Percentiles rank a stretch among this genome's conserved stretches.
phyloP scores from a whole-genome alignment of 2,113 vertebrate genomes.

The Pelusios castaneus region DNA sequence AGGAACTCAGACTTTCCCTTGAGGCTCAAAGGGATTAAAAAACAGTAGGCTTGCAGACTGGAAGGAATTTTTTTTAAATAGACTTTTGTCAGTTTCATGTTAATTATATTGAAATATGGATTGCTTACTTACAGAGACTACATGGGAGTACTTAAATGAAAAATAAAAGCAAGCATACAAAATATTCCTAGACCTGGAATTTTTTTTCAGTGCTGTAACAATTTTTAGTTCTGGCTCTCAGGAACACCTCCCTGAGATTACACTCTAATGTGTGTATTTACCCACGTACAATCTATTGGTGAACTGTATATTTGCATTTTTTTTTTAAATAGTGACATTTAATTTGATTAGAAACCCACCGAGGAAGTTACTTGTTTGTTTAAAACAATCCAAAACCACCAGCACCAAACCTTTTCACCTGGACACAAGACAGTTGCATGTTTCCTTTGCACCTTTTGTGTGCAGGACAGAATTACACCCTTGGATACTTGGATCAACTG shows the following conservation, averaged over 20 bases:
- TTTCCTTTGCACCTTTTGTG: fast-evolving
- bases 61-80: neutral
- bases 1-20: fast-evolving
- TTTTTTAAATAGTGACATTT: neutral
- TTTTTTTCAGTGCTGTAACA: neutral
- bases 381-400: neutral
- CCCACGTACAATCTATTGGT: neutral
- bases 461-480: neutral
- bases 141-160: neutral
- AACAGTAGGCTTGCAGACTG: neutral
- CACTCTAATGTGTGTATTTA: neutral
- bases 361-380: neutral
- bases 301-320: neutral
- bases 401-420: neutral
- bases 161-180: neutral
- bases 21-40: neutral
- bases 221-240: neutral
- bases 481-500: neutral
- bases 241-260: neutral
- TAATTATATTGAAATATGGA: neutral
- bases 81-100: neutral
- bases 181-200: neutral
- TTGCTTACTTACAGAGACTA: neutral
- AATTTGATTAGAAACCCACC: neutral
- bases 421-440: fast-evolving